Conservation (phyloP, 2,113 vertebrate species). For the Ovis canadensis region DNA sequence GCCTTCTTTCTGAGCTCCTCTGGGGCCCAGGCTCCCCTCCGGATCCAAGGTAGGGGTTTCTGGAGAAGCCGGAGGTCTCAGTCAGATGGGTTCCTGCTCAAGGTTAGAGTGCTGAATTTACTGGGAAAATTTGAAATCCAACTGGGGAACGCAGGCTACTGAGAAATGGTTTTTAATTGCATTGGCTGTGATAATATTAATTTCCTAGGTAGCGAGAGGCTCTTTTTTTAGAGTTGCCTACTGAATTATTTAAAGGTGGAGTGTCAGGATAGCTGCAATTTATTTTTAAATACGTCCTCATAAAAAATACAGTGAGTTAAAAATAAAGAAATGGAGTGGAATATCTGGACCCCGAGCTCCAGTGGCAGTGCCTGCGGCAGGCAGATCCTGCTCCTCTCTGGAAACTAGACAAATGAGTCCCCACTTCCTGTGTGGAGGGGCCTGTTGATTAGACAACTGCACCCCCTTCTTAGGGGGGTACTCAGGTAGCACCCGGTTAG, state of each 20-base stretch:
- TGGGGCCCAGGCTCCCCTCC: no score
- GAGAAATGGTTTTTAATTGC: neutral
- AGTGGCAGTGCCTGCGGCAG: neutral
- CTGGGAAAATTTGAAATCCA: neutral
- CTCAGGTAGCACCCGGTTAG: no score
- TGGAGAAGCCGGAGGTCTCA: neutral
- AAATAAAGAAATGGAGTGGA: conserved; percentile 14
- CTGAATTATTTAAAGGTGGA: conserved; percentile 54
- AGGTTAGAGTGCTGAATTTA: neutral
- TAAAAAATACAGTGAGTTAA: conserved; percentile 48
- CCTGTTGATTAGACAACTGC: neutral
- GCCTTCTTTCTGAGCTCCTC: neutral
- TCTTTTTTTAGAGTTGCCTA: neutral
- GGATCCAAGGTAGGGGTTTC: neutral
- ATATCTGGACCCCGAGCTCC: neutral
- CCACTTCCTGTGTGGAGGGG: neutral
- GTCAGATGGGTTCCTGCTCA: neutral
- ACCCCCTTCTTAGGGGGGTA: rapidly evolving
- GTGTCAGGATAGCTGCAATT: conserved; percentile 18
- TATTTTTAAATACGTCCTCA: conserved; percentile 42
- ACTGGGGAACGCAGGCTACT: neutral
- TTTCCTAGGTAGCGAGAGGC: neutral
- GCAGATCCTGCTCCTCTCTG: neutral
- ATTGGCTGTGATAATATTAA: neutral
- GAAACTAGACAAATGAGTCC: neutral